phyloP scores from a whole-genome alignment of 2,797 vertebrate species.

The Enteromius trimaculatus region DNA sequence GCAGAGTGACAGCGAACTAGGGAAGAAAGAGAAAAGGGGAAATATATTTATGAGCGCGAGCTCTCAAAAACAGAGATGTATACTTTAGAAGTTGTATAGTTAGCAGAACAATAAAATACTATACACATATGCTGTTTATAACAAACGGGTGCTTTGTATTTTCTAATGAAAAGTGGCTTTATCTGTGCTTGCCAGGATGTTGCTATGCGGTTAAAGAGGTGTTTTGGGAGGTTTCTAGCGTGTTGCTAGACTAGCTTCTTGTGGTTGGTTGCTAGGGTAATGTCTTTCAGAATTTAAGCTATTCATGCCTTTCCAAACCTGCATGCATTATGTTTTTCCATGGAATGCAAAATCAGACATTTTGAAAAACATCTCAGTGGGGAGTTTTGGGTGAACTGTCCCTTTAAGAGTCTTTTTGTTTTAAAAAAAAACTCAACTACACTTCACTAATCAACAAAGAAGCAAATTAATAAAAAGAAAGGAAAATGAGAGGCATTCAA shows the following conservation, averaged over 20 bases:
- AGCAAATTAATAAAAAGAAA: background rate
- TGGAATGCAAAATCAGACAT: background rate
- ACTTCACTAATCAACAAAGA: background rate
- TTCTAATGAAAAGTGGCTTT: background rate
- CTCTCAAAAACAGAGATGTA: background rate
- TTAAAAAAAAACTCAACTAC: background rate
- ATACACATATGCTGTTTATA: background rate
- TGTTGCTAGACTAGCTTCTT: background rate
- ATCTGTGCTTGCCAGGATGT: background rate
- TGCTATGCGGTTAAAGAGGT: background rate
- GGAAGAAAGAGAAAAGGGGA: background rate
- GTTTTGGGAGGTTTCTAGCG: background rate
- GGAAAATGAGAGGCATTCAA: background rate
- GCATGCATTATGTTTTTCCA: background rate
- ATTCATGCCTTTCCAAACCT: background rate
- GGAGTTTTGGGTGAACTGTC: background rate
- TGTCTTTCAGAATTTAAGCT: background rate
- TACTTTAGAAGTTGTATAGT: background rate
- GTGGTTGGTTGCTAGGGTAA: background rate
- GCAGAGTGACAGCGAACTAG: constrained; percentile 7
- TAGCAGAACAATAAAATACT: background rate
- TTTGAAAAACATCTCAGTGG: background rate
- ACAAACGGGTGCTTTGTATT: background rate
- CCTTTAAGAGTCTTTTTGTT: background rate
- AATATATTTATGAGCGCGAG: constrained; percentile 7